These are phyloP conservation scores for Dicranocentrus wangi DNA, from an alignment of 2,888 invertebrate genomes.

Conservation along the genomic window DNA sequence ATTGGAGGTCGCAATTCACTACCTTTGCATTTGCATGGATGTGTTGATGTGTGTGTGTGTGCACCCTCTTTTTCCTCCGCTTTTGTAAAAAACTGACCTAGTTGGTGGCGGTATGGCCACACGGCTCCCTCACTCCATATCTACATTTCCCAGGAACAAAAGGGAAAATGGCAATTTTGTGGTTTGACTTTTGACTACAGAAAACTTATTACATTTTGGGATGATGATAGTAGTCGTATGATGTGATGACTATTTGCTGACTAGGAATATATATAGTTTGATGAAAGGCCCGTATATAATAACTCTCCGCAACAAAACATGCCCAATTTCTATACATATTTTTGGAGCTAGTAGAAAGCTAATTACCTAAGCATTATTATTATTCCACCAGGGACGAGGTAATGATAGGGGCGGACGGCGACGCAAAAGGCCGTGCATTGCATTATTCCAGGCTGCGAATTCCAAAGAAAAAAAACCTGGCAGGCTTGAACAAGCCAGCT, in stretches of 20 bases:
- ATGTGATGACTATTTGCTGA: background rate
- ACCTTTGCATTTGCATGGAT: too few relatives aligned
- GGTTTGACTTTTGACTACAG: conserved; percentile 25
- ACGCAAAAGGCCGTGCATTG: too few relatives aligned
- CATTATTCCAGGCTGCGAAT: too few relatives aligned
- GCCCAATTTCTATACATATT: background rate
- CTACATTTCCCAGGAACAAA: background rate
- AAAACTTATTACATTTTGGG: background rate
- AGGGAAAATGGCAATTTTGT: conserved; percentile 18
- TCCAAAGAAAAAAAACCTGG: too few relatives aligned
- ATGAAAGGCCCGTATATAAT: background rate
- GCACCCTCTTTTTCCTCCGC: background rate
- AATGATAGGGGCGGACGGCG: conserved; percentile 20
- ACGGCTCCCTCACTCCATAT: background rate
- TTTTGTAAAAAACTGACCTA: conserved; percentile 4
- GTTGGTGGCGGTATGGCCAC: background rate
- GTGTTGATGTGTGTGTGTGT: too few relatives aligned
- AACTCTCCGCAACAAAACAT: background rate
- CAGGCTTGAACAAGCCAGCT: too few relatives aligned
- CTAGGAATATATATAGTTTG: background rate
- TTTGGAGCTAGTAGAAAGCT: background rate
- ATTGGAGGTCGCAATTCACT: too few relatives aligned
- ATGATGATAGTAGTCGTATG: background rate
- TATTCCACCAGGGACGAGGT: background rate
- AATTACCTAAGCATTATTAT: conserved; percentile 12